Percentiles rank a stretch among this genome's conserved stretches.
These are phyloP conservation scores for Tipula vernalis DNA, from an alignment of 2,888 invertebrate species.

Conservation along the genomic window DNA sequence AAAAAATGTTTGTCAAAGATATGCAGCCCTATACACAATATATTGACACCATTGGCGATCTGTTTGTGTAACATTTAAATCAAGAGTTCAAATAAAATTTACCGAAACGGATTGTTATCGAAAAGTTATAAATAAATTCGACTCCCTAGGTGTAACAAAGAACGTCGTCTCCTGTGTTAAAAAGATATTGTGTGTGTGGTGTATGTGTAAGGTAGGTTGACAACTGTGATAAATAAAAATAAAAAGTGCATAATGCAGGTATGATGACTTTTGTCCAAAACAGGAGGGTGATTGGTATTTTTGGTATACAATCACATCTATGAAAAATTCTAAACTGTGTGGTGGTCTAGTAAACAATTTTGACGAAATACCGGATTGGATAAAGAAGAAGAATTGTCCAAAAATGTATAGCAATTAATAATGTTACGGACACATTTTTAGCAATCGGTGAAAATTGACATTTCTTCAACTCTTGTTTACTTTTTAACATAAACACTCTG, in stretches of 20 bases:
- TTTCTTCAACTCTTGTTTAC: not conserved
- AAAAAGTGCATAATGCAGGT: not conserved
- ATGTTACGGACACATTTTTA: not conserved
- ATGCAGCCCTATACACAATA: not conserved
- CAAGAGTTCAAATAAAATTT: not conserved
- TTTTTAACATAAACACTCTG: not conserved
- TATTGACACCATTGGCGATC: not conserved
- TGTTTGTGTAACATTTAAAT: not conserved
- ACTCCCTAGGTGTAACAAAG: conserved; percentile 4
- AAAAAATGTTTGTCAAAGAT: not conserved
- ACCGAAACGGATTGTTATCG: not conserved
- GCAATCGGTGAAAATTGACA: not conserved
- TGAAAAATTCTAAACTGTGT: not conserved
- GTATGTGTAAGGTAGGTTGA: not conserved
- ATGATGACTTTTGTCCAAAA: not conserved
- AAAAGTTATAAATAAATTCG: not conserved
- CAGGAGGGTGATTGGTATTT: not conserved
- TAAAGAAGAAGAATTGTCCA: not conserved
- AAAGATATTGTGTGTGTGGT: not conserved
- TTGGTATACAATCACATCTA: not conserved
- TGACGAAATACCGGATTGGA: not conserved
- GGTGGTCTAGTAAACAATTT: not conserved
- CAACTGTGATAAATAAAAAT: not conserved
- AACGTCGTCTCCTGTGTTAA: not conserved
- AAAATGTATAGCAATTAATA: not conserved